phyloP scores from a whole-genome alignment of 2,113 vertebrate species.

The Panthera leo region DNA sequence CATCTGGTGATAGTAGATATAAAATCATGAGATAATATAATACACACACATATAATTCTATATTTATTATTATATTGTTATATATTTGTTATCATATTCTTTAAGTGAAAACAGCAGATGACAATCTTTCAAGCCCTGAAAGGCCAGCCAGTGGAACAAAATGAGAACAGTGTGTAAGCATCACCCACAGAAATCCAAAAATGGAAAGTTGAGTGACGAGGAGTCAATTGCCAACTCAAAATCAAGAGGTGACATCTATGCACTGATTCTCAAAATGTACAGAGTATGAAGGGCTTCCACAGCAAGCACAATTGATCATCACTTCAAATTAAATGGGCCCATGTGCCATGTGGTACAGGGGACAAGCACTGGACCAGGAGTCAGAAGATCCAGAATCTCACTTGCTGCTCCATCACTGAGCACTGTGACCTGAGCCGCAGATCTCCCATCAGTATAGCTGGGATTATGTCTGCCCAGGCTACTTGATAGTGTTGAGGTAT shows the following conservation, averaged over 20 bases:
- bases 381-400: neutral
- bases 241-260: neutral
- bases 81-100: neutral
- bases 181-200: neutral
- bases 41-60: neutral
- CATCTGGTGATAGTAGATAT: neutral
- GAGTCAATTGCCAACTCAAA: neutral
- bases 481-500: neutral
- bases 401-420: neutral
- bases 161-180: neutral
- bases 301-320: neutral
- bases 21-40: neutral
- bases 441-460: neutral
- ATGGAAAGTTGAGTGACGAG: neutral
- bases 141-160: neutral
- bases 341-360: rapidly evolving
- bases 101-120: neutral
- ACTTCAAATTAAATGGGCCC: neutral
- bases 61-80: neutral
- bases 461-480: neutral
- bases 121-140: neutral
- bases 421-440: neutral
- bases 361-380: neutral
- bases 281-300: neutral
- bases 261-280: neutral